Base-by-base conservation (phyloP, 2,113 vertebrate species). In the Peucedramus taeniatus region DNA sequence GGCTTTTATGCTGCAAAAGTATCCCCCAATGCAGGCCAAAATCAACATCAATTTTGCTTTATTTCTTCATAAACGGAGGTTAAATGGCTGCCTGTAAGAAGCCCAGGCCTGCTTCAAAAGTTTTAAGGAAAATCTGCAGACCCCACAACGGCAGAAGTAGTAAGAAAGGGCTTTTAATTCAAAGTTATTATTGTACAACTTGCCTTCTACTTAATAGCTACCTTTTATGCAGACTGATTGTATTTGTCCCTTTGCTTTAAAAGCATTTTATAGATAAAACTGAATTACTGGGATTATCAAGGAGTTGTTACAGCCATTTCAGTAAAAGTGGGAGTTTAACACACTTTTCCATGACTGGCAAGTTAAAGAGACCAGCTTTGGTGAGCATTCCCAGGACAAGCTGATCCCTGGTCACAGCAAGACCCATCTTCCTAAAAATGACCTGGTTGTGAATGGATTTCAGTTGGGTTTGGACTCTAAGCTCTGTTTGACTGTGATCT, bases 21-120 rank as follows among this genome's bases (percentile, higher is more conserved):
- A 96, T 94, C 96, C 97, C 98, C 98, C 97, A 89, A 96, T 68
- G 97, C 57, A 90, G 90, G 63, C 83, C 89, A 92, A 91, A 98
- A 98, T 97, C 97, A 96, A 94, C 98, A 98, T 98, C 98, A 97
- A 98, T 98, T 98, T 97, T 86, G 74, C 97, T 98, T 98, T 98
- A 98, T 98, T 97, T 98, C 97, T 97, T 96, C 76, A 78, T 98
- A 98, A 98, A 98, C 97, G 97, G 96, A 97, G 98, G 98, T 98
- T 98, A 98, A 98, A 95, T 98, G 97, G 96, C 96, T 94, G 93
- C 93, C 50, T 92, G 33, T 59, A 53, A 95, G 96, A 96, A 97
- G 86, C 95, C 95, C 89, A 50, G 93, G 80, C 92, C 50, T 39
- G 37, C 80, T 27, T 79, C 84, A 91, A 61, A 82, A 79, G 77